Evolutionary conservation across 2,888 invertebrate species (phyloP).

Genomic region (Chelonus formosanus): DNA sequence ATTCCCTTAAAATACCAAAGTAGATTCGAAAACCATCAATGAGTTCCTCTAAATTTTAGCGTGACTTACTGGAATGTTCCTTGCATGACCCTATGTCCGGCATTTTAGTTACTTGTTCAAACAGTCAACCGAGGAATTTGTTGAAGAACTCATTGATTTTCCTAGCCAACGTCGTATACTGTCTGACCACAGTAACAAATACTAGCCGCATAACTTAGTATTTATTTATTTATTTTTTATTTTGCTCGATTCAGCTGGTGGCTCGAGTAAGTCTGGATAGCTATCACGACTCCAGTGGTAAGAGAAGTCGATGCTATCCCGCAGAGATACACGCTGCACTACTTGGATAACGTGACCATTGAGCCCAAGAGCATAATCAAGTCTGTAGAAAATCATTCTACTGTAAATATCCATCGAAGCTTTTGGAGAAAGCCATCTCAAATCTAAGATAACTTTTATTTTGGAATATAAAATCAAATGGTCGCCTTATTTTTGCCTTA

Average conservation of each 20-base stretch:
- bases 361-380: slow-evolving; percentile 23
- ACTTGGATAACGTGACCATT: slow-evolving; percentile 25
- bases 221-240: slow-evolving; percentile 2
- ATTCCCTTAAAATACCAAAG: slow-evolving; percentile 1
- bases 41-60: slow-evolving; percentile 4
- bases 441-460: slow-evolving; percentile 14
- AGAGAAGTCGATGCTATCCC: background rate
- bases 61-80: slow-evolving; percentile 9
- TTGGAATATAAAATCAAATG: slow-evolving; percentile 5
- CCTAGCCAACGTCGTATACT: background rate
- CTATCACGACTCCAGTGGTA: background rate
- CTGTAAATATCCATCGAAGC: slow-evolving; percentile 19
- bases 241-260: background rate
- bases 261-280: background rate
- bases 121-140: slow-evolving; percentile 5
- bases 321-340: slow-evolving; percentile 12
- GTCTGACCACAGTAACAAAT: slow-evolving; percentile 10
- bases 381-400: slow-evolving; percentile 18
- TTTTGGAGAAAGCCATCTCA: slow-evolving; percentile 9
- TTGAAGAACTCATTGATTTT: slow-evolving; percentile 10
- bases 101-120: slow-evolving; percentile 7
- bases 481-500: background rate
- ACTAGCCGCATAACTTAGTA: slow-evolving; percentile 5
- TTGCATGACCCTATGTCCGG: slow-evolving; percentile 16
- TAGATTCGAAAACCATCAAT: slow-evolving; percentile 6